Conservation (phyloP, 2,888 invertebrate genomes). For the Pseudococcus viburni region DNA sequence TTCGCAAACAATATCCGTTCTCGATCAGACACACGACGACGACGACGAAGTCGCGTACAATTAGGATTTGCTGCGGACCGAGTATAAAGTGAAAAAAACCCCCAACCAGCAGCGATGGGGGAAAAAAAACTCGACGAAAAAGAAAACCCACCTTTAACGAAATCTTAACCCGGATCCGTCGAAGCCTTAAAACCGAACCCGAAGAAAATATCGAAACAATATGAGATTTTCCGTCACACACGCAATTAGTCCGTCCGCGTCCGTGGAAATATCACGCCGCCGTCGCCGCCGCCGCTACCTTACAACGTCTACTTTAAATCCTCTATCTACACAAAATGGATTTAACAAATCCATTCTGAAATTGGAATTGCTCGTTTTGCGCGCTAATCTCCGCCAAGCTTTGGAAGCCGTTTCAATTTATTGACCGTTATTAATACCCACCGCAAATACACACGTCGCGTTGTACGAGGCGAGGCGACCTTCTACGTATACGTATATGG, state of each 20-base stretch:
- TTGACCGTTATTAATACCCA: slow-evolving; percentile 64
- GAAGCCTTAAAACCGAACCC: slow-evolving; percentile 16
- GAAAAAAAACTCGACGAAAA: not conserved
- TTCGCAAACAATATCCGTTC: not conserved
- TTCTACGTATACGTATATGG: not conserved
- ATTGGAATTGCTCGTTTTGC: slow-evolving; percentile 62
- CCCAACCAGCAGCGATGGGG: too few relatives aligned
- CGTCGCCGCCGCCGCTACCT: too few relatives aligned
- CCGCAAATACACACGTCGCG: not conserved
- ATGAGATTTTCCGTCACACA: slow-evolving; percentile 36
- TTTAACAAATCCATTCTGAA: slow-evolving; percentile 63
- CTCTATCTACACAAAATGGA: slow-evolving; percentile 60
- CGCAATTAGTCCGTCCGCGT: slow-evolving; percentile 55
- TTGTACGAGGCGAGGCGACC: too few relatives aligned
- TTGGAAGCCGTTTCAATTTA: slow-evolving; percentile 63
- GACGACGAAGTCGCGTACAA: not conserved
- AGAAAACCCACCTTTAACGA: not conserved
- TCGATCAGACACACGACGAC: not conserved
- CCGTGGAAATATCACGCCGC: slow-evolving; percentile 27
- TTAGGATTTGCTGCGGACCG: not conserved
- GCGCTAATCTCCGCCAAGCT: slow-evolving; percentile 48
- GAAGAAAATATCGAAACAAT: slow-evolving; percentile 45
- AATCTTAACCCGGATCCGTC: not conserved
- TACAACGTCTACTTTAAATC: slow-evolving; percentile 45
- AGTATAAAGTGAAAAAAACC: not conserved